A percentile compares a stretch with the other conserved stretches of the same genome.
Conservation (phyloP, 2,888 invertebrate species). For the Callimorpha dominula region DNA sequence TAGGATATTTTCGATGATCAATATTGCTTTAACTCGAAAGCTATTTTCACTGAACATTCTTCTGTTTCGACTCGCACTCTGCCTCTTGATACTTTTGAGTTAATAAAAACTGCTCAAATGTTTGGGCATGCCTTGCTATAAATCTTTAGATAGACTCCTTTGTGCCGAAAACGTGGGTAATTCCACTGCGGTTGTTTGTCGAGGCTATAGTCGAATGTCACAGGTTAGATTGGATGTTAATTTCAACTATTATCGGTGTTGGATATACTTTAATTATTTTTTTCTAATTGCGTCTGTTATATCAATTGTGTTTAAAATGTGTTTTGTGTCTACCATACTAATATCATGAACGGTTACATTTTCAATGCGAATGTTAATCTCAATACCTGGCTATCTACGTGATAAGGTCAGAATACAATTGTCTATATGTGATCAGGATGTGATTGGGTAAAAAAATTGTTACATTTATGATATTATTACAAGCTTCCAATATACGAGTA, state of each 20-base stretch:
- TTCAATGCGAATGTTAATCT: slow-evolving; percentile 28
- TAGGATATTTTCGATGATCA: too few species aligned
- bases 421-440: too few species aligned
- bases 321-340: slow-evolving; percentile 29
- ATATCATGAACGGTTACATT: slow-evolving; percentile 30
- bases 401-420: not conserved
- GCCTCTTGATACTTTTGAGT: not conserved
- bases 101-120: not conserved
- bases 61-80: too few species aligned
- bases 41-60: too few species aligned
- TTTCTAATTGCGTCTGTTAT: slow-evolving; percentile 27
- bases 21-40: too few species aligned
- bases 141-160: not conserved
- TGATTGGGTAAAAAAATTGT: too few species aligned
- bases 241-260: not conserved
- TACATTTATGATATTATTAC: not conserved
- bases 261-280: not conserved
- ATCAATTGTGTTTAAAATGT: slow-evolving; percentile 26
- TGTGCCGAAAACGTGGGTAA: not conserved
- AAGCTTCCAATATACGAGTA: not conserved
- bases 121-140: not conserved
- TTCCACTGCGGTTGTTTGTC: not conserved
- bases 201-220: not conserved
- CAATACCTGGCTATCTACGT: not conserved
- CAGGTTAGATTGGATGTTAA: not conserved